Base-by-base conservation (phyloP, 2,797 vertebrate genomes). In the Manis javanica region DNA sequence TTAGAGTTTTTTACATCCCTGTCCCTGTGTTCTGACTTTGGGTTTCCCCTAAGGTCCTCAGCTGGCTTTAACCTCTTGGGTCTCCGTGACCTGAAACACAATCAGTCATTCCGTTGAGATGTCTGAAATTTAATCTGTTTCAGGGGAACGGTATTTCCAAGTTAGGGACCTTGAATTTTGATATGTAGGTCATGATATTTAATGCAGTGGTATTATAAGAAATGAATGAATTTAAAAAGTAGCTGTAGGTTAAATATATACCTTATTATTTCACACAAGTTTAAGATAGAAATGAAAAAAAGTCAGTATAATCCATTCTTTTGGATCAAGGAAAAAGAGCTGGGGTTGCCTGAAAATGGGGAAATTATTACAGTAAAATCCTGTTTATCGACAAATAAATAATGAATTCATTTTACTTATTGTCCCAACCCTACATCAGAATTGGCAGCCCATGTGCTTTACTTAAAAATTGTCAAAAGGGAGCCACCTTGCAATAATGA, bases 171-270 rank as follows among this genome's bases (percentile, higher is more conserved):
- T 6, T 55, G 34, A 53, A 19, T 63, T 49, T 55, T 10, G 34
- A 12, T 57, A 11, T 34, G 29, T 61, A n/a, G 66, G 19, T 59
- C 42, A 1, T 34, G 19, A 55, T 64, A 39, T 10, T 51, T 74
- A 72, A 75, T 69, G 68, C 8, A 75, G 19, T 26, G 59, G 26
- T 51, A 15, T 68, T 42, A n/a, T 23, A n/a, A 51, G 37, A 82
- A 91, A 46, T 42, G n/a, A 13, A 29, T 42, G 75, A 46, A 83
- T 49, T 91, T 91, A n/a, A 51, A 57, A 91, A 49, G 46, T 42
- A n/a, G 55, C 55, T 57, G 29, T 21, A 15, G 4, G 14, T 75
- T 66, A 37, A 75, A 46, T 46, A 46, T 46, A 46, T 57, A 68
- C 31, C 11, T 9, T 42, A 59, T 55, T 42, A 71, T 55, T 72